Conservation (phyloP, 2,888 invertebrate species). For the Ptychoptera contaminata region DNA sequence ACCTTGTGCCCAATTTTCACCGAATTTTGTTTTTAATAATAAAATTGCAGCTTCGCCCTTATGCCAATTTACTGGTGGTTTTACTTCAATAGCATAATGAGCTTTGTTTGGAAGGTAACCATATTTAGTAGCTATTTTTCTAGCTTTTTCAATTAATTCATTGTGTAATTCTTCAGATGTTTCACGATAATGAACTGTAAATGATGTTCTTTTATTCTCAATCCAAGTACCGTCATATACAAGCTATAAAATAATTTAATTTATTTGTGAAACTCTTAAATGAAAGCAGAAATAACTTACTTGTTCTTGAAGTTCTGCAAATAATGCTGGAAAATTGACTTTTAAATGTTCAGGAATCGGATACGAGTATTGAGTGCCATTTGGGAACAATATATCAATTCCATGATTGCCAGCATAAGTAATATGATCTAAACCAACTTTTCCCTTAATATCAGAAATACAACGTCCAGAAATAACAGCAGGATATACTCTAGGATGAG, state of each 20-base stretch:
- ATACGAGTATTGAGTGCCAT: slow-evolving; percentile 54
- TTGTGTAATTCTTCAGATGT: slow-evolving; percentile 40
- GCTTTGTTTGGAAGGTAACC: slow-evolving; percentile 50
- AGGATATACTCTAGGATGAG: slow-evolving; percentile 50
- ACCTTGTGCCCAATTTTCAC: slow-evolving; percentile 52
- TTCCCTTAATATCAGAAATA: slow-evolving; percentile 49
- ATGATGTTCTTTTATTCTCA: slow-evolving; percentile 53
- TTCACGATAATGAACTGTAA: slow-evolving; percentile 59
- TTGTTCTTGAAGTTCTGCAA: slow-evolving; percentile 45
- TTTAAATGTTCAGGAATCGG: slow-evolving; percentile 50
- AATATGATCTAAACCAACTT: slow-evolving; percentile 37
- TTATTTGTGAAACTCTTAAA: neutral
- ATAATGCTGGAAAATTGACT: slow-evolving; percentile 42
- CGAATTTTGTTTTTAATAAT: slow-evolving; percentile 54
- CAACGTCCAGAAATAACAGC: slow-evolving; percentile 56
- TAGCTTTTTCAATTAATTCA: slow-evolving; percentile 38
- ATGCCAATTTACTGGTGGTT: slow-evolving; percentile 64
- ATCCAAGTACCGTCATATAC: slow-evolving; percentile 60
- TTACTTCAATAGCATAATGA: slow-evolving; percentile 58
- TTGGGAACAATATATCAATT: slow-evolving; percentile 54
- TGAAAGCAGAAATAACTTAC: slow-evolving; percentile 17
- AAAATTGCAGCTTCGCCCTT: slow-evolving; percentile 62
- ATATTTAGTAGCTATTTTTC: slow-evolving; percentile 40
- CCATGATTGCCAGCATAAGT: slow-evolving; percentile 65
- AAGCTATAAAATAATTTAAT: slow-evolving; percentile 28